Evolutionary conservation across 2,888 invertebrate genomes (phyloP).

Genomic region (Drosophila gaucha): DNA sequence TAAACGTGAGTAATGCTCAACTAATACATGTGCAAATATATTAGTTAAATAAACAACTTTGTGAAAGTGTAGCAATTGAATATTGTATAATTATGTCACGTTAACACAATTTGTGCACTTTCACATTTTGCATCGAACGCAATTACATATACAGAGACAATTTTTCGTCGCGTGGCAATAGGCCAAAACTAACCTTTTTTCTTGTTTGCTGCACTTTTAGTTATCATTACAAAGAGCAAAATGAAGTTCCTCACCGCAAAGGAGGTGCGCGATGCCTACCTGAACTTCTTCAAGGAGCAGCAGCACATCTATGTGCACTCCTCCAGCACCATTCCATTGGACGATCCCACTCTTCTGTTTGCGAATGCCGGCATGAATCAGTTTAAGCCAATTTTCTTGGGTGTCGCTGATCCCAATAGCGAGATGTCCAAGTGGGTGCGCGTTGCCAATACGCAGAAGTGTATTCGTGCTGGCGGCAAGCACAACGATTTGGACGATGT

Average conservation of each 20-base stretch:
- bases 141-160: slow-evolving; percentile 5
- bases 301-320: slow-evolving; percentile 98
- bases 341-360: slow-evolving; percentile 99
- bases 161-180: slow-evolving; percentile 68
- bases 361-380: slow-evolving; percentile 99
- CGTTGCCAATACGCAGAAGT: slow-evolving; percentile 98
- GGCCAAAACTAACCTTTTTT: slow-evolving; percentile 35
- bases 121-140: slow-evolving; percentile 48
- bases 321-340: slow-evolving; percentile 97
- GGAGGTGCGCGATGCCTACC: slow-evolving; percentile 93
- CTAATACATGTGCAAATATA: not conserved
- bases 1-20: slow-evolving; percentile 66
- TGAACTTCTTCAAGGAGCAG: slow-evolving; percentile 95
- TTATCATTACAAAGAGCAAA: slow-evolving; percentile 14
- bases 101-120: slow-evolving; percentile 51
- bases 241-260: slow-evolving; percentile 86
- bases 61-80: not conserved
- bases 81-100: slow-evolving; percentile 46
- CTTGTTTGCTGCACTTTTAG: slow-evolving; percentile 4
- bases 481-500: slow-evolving; percentile 99
- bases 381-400: slow-evolving; percentile 99
- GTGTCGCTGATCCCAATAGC: slow-evolving; percentile 97
- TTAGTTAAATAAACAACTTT: slow-evolving; percentile 8
- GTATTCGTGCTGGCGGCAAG: slow-evolving; percentile 99
- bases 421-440: slow-evolving; percentile 96